Base-by-base conservation (phyloP, 2,797 vertebrate species). In the Enteromius trimaculatus region DNA sequence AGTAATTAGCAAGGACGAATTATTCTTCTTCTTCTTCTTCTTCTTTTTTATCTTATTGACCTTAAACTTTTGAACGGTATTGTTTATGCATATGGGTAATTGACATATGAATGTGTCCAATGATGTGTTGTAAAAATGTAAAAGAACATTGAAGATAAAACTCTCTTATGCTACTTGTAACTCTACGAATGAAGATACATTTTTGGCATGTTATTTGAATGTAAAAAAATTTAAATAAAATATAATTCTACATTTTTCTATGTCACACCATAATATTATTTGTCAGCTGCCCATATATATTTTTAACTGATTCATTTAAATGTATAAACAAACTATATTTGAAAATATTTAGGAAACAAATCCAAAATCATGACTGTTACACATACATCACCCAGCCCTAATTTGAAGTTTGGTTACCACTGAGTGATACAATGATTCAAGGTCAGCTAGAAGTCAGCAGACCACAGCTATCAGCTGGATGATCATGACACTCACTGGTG, bases 361-460 rank as follows among this genome's bases (percentile, higher is more conserved):
- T 31, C 44, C 23, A 49, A 47, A 44, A 71, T 34, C 2, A 72
- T 51, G 9, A 72, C 26, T 34, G 8, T 11, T 21, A 29, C 6
- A 26, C 26, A 42, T 42, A 51, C 3, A 55, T 71, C 7, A 17
- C 7, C 69, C 31, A 49, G n/a, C 42, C 6, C 11, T 68, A 64
- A 76, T 74, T 26, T 70, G 68, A 66, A 19, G 51, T 79, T 78
- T 72, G 69, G 65, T 47, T 83, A 51, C 26, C 77, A 70, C 44
- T 55, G 62, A 69, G 42, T 79, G 62, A 58, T 69, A 81, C 74
- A 81, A 21, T 85, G 8, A 66, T 34, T 79, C 82, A 66, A 88
- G 84, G 84, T 86, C 77, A 85, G 60, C 47, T 21, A 82, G 49
- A 81, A 83, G 58, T 85, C 79, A 87, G 58, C 55, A 69, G 60